Percentiles rank a stretch among this genome's conserved stretches.
These are phyloP conservation scores for Pomacea canaliculata DNA, from an alignment of 2,888 invertebrate species.

Conservation along the genomic window DNA sequence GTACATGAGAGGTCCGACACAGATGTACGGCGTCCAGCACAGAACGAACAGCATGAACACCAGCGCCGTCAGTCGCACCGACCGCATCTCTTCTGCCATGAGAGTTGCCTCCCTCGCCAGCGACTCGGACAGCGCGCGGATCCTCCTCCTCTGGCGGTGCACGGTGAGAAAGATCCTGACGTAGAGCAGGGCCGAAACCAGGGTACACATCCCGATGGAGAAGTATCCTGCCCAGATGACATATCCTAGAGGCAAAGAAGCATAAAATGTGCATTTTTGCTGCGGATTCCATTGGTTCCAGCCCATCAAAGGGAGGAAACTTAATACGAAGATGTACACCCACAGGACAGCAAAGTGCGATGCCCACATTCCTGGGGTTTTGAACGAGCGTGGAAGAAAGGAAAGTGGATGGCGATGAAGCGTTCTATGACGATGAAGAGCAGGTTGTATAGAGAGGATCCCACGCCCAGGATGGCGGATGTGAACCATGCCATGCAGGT, in stretches of 20 bases:
- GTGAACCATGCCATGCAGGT: slow-evolving; percentile 41
- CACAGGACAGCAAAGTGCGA: slow-evolving; percentile 34
- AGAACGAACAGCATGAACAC: slow-evolving; percentile 42
- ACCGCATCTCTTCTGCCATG: slow-evolving; percentile 29
- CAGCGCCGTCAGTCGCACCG: slow-evolving; percentile 36
- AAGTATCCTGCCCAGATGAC: slow-evolving; percentile 34
- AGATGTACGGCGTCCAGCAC: slow-evolving; percentile 46
- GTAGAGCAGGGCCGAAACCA: slow-evolving; percentile 33
- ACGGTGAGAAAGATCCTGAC: slow-evolving; percentile 37
- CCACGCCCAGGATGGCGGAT: slow-evolving; percentile 35
- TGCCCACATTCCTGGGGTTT: slow-evolving; percentile 33
- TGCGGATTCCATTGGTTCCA: slow-evolving; percentile 33
- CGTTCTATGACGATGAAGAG: slow-evolving; percentile 42
- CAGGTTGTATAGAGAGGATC: slow-evolving; percentile 39
- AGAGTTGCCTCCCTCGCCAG: slow-evolving; percentile 1
- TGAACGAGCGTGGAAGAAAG: slow-evolving; percentile 35
- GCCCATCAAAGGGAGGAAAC: slow-evolving; percentile 37
- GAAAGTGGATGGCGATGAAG: slow-evolving; percentile 42
- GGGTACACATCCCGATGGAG: slow-evolving; percentile 30
- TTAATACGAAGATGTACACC: slow-evolving; percentile 35
- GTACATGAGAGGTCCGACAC: slow-evolving; percentile 38
- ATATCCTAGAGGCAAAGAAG: slow-evolving; percentile 34
- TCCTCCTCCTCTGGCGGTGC: slow-evolving; percentile 22
- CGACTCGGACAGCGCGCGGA: slow-evolving; percentile 9
- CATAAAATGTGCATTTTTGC: slow-evolving; percentile 38